These are phyloP conservation scores for Diloba caeruleocephala DNA, from an alignment of 2,888 invertebrate species.

Conservation along the genomic window DNA sequence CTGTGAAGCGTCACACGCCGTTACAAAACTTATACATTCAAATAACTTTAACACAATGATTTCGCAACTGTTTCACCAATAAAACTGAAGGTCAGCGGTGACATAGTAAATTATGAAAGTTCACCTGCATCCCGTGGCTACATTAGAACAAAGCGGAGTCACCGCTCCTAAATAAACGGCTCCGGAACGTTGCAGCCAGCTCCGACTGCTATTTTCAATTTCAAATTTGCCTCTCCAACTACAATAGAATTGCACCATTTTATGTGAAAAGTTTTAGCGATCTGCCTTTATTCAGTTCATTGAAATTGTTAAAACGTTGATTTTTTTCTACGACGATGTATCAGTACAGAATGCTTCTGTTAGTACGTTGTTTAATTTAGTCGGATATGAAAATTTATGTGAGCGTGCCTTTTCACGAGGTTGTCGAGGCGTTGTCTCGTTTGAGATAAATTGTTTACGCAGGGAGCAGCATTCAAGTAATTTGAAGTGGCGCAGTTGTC, in stretches of 20 bases:
- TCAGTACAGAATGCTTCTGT: constrained; percentile 37
- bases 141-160: constrained; percentile 73
- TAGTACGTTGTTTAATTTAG: constrained; percentile 24
- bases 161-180: constrained; percentile 72
- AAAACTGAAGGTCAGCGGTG: constrained; percentile 54
- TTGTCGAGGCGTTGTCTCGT: constrained; percentile 35
- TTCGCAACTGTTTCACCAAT: constrained; percentile 43
- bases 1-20: neutral
- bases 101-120: constrained; percentile 72
- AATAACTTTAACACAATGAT: constrained; percentile 45
- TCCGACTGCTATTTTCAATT: constrained; percentile 83
- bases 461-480: constrained; percentile 44
- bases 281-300: constrained; percentile 67
- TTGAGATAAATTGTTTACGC: constrained; percentile 57
- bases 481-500: constrained; percentile 59
- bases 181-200: constrained; percentile 61
- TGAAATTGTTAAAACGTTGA: constrained; percentile 63
- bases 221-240: constrained; percentile 79
- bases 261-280: constrained; percentile 73
- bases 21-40: constrained; percentile 21
- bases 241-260: constrained; percentile 78
- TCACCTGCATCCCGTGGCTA: constrained; percentile 70
- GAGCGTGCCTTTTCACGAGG: constrained; percentile 17
- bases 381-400: constrained; percentile 26
- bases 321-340: constrained; percentile 47